Conservation (phyloP, 2,113 vertebrate genomes). For the Peromyscus leucopus region DNA sequence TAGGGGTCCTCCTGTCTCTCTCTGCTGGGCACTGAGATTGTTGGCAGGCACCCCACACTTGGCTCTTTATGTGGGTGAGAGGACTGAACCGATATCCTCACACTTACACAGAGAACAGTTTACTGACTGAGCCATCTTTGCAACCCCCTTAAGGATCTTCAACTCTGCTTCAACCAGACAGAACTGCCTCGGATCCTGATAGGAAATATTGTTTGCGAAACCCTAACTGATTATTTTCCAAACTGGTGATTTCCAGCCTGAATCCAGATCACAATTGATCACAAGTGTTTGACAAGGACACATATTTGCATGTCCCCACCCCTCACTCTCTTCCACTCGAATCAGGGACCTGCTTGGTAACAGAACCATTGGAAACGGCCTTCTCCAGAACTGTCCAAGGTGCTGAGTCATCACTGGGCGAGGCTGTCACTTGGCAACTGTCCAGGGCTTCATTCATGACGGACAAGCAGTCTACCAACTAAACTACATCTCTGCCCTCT, state of each 20-base stretch:
- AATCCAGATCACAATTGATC: neutral
- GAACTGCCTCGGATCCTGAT: neutral
- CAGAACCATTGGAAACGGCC: neutral
- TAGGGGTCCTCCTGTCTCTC: neutral
- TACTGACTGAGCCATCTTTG: neutral
- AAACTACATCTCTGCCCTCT: neutral
- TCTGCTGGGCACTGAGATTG: neutral
- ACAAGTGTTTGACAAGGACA: neutral
- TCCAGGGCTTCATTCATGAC: neutral
- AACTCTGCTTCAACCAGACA: neutral
- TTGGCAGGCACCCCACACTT: neutral
- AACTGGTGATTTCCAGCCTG: neutral
- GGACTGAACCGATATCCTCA: neutral
- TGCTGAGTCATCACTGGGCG: neutral
- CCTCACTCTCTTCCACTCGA: neutral
- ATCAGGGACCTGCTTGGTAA: neutral
- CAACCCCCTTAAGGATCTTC: too few relatives aligned
- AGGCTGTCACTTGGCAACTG: neutral
- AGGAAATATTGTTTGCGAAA: neutral
- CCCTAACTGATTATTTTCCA: neutral
- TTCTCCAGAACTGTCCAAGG: neutral
- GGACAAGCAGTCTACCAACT: neutral
- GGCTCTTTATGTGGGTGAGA: neutral
- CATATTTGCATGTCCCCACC: neutral
- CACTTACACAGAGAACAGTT: neutral